A percentile compares a stretch with the other conserved stretches of the same genome.
These are phyloP conservation scores for Tauraco erythrolophus DNA, from an alignment of 2,113 vertebrate species.

Conservation along the genomic window DNA sequence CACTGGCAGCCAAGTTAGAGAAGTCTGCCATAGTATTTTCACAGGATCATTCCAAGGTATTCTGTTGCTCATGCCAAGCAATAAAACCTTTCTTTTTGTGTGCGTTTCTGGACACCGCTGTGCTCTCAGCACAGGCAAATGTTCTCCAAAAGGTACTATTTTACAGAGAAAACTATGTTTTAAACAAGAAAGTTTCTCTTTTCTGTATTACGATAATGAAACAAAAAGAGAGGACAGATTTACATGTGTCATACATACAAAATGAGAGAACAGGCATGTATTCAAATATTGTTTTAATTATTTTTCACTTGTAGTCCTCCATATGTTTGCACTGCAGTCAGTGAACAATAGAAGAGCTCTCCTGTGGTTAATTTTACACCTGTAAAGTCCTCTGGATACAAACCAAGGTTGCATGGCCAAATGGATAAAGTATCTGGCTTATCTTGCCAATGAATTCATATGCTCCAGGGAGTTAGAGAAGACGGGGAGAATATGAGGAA, in stretches of 20 bases:
- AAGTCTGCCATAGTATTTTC: constrained; percentile 44
- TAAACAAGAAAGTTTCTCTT: neutral
- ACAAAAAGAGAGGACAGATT: neutral
- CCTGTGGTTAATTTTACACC: constrained; percentile 67
- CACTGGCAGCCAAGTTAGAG: neutral
- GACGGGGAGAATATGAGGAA: constrained; percentile 24
- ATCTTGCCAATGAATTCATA: constrained; percentile 47
- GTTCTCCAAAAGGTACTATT: neutral
- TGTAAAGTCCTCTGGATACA: constrained; percentile 59
- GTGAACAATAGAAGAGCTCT: constrained; percentile 69
- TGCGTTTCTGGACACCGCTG: neutral
- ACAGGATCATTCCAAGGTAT: constrained; percentile 47
- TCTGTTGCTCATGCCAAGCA: constrained; percentile 38
- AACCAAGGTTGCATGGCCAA: constrained; percentile 35
- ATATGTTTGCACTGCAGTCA: constrained; percentile 68
- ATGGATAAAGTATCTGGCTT: constrained; percentile 43
- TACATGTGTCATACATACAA: neutral
- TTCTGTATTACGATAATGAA: neutral
- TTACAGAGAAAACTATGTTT: neutral
- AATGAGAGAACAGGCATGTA: constrained; percentile 28
- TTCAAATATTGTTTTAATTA: constrained; percentile 43
- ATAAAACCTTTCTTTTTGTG: constrained; percentile 14
- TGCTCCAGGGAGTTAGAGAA: constrained; percentile 31
- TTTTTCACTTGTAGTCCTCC: constrained; percentile 57
- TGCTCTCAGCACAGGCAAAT: neutral